Base-by-base conservation (phyloP, 2,797 vertebrate species). In the Oreortyx pictus region DNA sequence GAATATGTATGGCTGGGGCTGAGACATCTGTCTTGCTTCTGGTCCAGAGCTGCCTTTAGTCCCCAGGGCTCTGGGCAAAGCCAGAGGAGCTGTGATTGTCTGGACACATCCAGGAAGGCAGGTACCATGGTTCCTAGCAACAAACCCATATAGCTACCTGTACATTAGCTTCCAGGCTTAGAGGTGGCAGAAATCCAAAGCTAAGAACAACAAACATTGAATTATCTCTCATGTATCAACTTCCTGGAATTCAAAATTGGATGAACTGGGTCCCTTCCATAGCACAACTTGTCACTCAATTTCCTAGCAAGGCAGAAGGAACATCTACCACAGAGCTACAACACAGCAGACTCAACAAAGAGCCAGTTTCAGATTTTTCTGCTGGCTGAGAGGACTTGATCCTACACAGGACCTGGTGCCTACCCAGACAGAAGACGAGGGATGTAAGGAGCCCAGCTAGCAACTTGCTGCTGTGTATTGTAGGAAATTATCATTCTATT, bases 381-480 rank as follows among this genome's bases (percentile, higher is more conserved):
- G 68, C 1, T 44, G 37, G 3, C 54, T 33, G 43, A 66, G 7
- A 50, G 2, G 19, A 43, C 62, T 56, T 73, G 10, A 27, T 27
- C 6, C 50, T 61, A 5, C 3, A 9, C 29, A 50, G 9, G 3
- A 41, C 6, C 23, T 24, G 3, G 10, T 44, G 27, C 20, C n/a
- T 57, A 16, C 6, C 17, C 31, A 68, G 37, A 31, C 13, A 11
- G 7, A 6, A 81, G 31, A 14, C 2, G 46, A 76, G 61, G 15
- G 4, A 52, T 3, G 2, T 1, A 18, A 20, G 29, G 17, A 74
- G 11, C 10, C 50, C 73, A 77, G 5, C 6, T 74, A 43, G 6
- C 23, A 29, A 57, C 0, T 0, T 8, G 1, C 11, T 17, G 5
- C 1, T 1, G 0, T 10, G 5, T 14, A 8, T 61, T 83, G 88